Evolutionary conservation across 2,797 vertebrate species (phyloP), one percentile per base, ranked within the genome.

Genomic region (Gouania willdenowi): DNA sequence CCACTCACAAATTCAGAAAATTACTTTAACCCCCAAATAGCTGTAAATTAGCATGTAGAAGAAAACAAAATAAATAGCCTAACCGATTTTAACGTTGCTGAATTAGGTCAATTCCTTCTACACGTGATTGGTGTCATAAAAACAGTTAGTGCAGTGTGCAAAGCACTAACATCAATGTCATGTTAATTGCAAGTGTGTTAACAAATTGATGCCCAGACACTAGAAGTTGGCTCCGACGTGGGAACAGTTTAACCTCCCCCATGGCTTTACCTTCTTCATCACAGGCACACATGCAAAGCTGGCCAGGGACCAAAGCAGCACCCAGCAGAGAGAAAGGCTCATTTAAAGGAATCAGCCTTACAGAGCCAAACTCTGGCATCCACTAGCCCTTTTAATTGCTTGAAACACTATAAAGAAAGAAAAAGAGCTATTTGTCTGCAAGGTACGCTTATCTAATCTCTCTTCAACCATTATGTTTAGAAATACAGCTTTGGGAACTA

Each of bases 381-480:
- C 51, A 47, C 41, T 31, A 30, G 34, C 50, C 52, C 19, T 53
- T 61, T 67, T 75, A 74, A 77, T 71, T 65, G 62, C 70, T 44
- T 35, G 23, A 71, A 65, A 68, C 44, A 53, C 48, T 56, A 55
- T 68, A 49, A 79, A 72, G 49, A 6, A 4, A 19, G 24, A 43
- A 28, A 46, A 61, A 8, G 30, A 58, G 55, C 21, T 34, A 62
- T 75, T 76, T 75, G 60, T 74, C 77, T 59, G 49, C 43, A 71
- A 71, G 62, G 45, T 54, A 68, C 28, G 51, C 53, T 79, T 73
- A 72, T 74, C 70, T 80, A 71, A 79, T 79, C 73, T 63, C 53
- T 55, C 45, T 45, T 64, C 45, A 65, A 69, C 54, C 50, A 46
- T 63, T 74, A 63, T 2, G 11, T 37, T 66, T 48, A 13, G 44